Percentiles rank a stretch among this genome's conserved stretches.
phyloP scores from a whole-genome alignment of 2,888 invertebrate genomes.

The Aleiodes testaceus region DNA sequence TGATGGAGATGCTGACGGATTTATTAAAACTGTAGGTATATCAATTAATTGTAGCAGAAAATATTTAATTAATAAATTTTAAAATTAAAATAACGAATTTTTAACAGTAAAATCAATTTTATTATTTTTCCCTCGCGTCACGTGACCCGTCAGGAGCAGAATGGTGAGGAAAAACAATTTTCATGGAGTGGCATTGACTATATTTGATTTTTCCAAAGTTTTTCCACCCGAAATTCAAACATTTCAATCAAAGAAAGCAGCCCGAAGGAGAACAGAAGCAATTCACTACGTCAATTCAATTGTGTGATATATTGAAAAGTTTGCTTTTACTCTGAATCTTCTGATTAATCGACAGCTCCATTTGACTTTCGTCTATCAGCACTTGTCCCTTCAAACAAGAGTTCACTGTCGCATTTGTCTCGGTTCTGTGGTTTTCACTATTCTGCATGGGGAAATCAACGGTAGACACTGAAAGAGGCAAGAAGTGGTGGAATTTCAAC shows the following conservation, averaged over 20 bases:
- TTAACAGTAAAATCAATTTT: no score
- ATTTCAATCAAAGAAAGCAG: conserved; percentile 12
- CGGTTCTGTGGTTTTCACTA: conserved; percentile 23
- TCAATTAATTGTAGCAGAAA: no score
- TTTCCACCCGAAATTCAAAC: neutral
- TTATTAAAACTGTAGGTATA: no score
- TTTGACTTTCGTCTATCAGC: conserved; percentile 47
- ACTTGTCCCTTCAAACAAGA: neutral
- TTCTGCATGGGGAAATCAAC: conserved; percentile 26
- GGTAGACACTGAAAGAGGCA: conserved; percentile 22
- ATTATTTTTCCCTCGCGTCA: no score
- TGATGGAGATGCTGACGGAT: conserved; percentile 45
- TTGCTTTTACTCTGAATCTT: conserved; percentile 12
- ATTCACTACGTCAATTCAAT: neutral
- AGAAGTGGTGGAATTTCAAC: conserved; percentile 15
- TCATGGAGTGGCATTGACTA: neutral
- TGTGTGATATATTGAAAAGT: neutral
- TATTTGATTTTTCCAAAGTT: neutral
- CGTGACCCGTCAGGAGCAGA: no score
- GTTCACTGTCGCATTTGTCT: conserved; percentile 35
- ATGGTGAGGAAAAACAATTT: neutral
- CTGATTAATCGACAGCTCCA: conserved; percentile 57
- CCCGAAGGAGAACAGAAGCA: neutral
- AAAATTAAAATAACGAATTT: no score
- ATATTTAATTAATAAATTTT: no score